Conservation (phyloP, 2,888 invertebrate species). For the Drosophila lutescens region DNA sequence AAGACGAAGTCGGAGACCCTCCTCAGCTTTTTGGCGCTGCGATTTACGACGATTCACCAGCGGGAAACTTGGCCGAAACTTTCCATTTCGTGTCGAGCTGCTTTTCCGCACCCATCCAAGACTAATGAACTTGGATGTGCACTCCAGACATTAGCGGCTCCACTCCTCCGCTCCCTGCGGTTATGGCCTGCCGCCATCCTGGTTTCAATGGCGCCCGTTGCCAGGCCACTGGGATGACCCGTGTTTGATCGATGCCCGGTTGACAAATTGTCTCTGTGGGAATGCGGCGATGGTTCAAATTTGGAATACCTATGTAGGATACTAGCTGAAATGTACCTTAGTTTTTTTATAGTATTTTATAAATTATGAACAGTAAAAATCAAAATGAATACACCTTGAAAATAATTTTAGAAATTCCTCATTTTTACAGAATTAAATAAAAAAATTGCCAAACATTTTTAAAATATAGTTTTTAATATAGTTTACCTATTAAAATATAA, state of each 20-base stretch:
- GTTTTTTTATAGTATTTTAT: neutral
- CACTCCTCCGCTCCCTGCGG: slow-evolving; percentile 43
- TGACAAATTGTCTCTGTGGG: slow-evolving; percentile 61
- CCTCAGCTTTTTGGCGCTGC: slow-evolving; percentile 38
- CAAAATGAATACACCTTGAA: no score
- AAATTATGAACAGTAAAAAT: no score
- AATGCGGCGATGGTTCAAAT: slow-evolving; percentile 10
- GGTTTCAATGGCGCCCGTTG: slow-evolving; percentile 59
- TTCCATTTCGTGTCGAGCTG: slow-evolving; percentile 68
- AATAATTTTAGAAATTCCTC: no score
- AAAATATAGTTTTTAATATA: no score
- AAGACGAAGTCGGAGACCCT: slow-evolving; percentile 3
- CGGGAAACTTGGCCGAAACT: slow-evolving; percentile 49
- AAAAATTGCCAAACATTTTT: no score
- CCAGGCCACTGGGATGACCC: slow-evolving; percentile 49
- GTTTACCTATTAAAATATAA: no score
- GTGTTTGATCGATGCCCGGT: slow-evolving; percentile 72
- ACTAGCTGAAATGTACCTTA: neutral
- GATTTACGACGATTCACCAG: slow-evolving; percentile 52
- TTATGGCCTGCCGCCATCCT: slow-evolving; percentile 44
- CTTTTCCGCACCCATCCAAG: slow-evolving; percentile 55
- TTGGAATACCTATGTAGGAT: no score
- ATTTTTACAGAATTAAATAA: no score
- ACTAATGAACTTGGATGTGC: slow-evolving; percentile 69
- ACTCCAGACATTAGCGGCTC: slow-evolving; percentile 42